Percentiles rank a stretch among this genome's conserved stretches.
Evolutionary conservation across 2,888 invertebrate genomes (phyloP).

Genomic region (Microdon myrmicae): DNA sequence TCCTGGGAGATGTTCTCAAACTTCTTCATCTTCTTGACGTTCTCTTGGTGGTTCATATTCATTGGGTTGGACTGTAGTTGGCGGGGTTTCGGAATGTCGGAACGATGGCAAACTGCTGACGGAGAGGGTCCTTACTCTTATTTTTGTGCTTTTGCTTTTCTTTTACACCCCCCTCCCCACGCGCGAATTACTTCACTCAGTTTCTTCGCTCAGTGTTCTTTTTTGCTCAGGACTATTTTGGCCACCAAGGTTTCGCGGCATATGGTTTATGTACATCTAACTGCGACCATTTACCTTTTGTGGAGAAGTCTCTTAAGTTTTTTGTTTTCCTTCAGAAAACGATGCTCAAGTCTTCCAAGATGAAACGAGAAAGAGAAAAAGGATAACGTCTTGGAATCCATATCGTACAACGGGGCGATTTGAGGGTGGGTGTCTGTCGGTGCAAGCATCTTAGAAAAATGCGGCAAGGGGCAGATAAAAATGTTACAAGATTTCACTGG

Average conservation of each 20-base stretch:
- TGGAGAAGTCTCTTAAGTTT: constrained; percentile 52
- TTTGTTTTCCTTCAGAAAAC: no score
- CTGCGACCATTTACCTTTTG: constrained; percentile 49
- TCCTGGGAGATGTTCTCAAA: constrained; percentile 36
- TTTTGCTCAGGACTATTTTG: constrained; percentile 37
- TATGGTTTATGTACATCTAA: constrained; percentile 44
- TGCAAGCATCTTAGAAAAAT: constrained; percentile 30
- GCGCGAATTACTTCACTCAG: no score
- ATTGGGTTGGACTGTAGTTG: constrained; percentile 13
- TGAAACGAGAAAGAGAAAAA: constrained; percentile 23
- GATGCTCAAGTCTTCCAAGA: constrained; percentile 1
- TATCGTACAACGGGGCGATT: constrained; percentile 11
- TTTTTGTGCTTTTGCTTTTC: constrained; percentile 26
- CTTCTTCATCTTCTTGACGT: constrained; percentile 15
- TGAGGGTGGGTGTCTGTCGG: constrained; percentile 1
- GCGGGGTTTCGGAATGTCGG: neutral
- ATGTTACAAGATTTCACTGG: constrained; percentile 22
- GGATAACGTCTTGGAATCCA: constrained; percentile 29
- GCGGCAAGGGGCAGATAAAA: constrained; percentile 13
- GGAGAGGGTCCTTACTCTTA: constrained; percentile 12
- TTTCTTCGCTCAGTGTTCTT: no score
- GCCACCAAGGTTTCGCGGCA: constrained; percentile 37
- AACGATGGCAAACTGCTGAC: neutral
- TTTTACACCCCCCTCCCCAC: no score
- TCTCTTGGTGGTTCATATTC: constrained; percentile 37